Evolutionary conservation across 1,140 invertebrate species (phyloP), one percentile per base, ranked within the genome.

Genomic region (Pogonomyrmex barbatus): DNA sequence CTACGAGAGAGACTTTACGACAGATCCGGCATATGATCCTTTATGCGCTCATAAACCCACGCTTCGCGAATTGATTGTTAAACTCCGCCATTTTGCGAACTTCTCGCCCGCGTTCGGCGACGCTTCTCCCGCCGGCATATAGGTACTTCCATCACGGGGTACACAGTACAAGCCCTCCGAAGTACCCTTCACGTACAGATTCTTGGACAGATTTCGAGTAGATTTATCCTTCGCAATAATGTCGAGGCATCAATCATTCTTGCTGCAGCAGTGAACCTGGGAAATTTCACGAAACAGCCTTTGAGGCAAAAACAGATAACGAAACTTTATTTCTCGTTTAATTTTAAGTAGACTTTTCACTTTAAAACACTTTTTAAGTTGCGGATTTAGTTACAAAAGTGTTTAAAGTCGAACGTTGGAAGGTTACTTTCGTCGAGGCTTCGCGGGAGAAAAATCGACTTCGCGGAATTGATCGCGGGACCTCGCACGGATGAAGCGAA

Each of bases 11-110:
- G 58, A 87, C 77, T 90, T 90, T 89, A 90, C 88, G 88, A 89
- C 85, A 67, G 76, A 87, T 89, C 81, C 85, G 77, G 73, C 88
- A 83, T 90, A 90, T 87, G 89, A 89, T 89, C 78, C 89, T 90
- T 90, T 87, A 83, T 76, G 78, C 67, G 65, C 86, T 90, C 89
- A 88, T 90, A 89, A 90, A 90, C 78, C 71, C 70, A 67, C 67
- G 58, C 36, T n/a, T 77, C n/a, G 63, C 68, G 87, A 86, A 89
- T 87, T 89, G 88, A 89, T 89, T 87, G 84, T 89, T 88, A 77
- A 82, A 81, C 45, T 75, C 58, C 14, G 52, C 52, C 65, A 76
- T 89, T 89, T 89, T 76, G 42, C 84, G 36, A 87, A 88, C 68
- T 89, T 85, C 70, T 70, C 87, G 14, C 58, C 36, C 47, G 67